Evolutionary conservation across 2,888 invertebrate species (phyloP), one percentile per base, ranked within the genome.

Genomic region (Portevinia maculata): DNA sequence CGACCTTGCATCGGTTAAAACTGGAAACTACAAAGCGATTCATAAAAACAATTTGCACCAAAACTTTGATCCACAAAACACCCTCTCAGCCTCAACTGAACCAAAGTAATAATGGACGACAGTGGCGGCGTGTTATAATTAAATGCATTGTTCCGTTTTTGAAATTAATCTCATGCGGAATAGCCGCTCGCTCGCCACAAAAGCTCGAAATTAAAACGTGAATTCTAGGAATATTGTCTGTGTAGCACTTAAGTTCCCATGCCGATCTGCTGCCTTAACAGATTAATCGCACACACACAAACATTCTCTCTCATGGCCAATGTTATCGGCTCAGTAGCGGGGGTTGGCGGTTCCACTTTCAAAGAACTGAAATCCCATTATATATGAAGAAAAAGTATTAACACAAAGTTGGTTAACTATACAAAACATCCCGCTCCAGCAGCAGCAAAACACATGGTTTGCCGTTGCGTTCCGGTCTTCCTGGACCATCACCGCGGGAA

Each of bases 201-300:
- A 76, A 76, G 76, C 70, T 76, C 48, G 48, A 57, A 70, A 76
- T 76, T 70, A 57, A 76, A 62, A 55, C 24, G 62, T 69, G 1
- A 50, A 57, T 79, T 79, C 79, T 79, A 79, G 79, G 79, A 79
- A 79, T 75, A 69, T 37, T 37, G 79, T 79, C 79, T 79, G 79
- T 69, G 48, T 24, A 69, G 62, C 37, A 64, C 69, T 69, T 57
- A 62, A 60, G 60, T 79, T 74, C 60, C 48, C 79, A 67, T 60
- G 67, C 39, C 44, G 46, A 32, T 50, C 32, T 37, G 44, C 17
- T n/a, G n/a, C n/a, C n/a, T n/a, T n/a, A n/a, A n/a, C n/a, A 15
- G 30, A 37, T 48, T 13, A 15, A 46, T 3, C 34, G 11, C 46
- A 48, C 52, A 44, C 41, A 44, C 19, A 44, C 11, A 57, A n/a